phyloP scores from a whole-genome alignment of 2,113 vertebrate species.

The Nesoenas mayeri region DNA sequence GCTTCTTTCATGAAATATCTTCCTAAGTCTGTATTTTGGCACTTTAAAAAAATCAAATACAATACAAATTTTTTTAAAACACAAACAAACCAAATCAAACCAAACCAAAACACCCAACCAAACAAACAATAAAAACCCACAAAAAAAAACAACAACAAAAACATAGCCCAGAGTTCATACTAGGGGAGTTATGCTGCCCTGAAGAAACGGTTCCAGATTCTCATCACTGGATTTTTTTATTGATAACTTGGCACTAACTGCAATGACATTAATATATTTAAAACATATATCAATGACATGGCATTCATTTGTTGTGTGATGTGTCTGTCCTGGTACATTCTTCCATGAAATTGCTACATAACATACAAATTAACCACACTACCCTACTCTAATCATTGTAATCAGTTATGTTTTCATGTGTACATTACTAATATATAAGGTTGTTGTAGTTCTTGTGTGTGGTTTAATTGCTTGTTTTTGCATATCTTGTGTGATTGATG shows the following conservation, averaged over 20 bases:
- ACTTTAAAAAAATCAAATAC: conserved; percentile 53
- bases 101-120: no score
- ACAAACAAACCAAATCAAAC: not conserved
- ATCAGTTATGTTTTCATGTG: conserved; percentile 99
- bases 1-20: conserved; percentile 65
- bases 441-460: conserved; percentile 94
- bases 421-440: conserved; percentile 89
- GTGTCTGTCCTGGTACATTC: conserved; percentile 78
- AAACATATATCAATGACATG: conserved; percentile 54
- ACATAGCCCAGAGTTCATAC: not conserved
- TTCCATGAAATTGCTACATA: conserved; percentile 78
- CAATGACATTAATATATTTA: conserved; percentile 37
- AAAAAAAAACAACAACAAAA: not conserved
- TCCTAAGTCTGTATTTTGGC: conserved; percentile 45
- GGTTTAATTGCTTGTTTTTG: conserved; percentile 99
- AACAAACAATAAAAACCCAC: no score
- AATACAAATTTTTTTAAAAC: not conserved
- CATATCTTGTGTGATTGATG: conserved; percentile 97
- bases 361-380: conserved; percentile 94
- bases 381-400: conserved; percentile 97
- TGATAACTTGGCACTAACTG: conserved; percentile 39
- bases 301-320: conserved; percentile 67
- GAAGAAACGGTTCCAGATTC: not conserved
- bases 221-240: conserved; percentile 1
- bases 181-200: not conserved